Evolutionary conservation across 2,113 vertebrate genomes (phyloP).

Genomic region (Syrmaticus mikado): DNA sequence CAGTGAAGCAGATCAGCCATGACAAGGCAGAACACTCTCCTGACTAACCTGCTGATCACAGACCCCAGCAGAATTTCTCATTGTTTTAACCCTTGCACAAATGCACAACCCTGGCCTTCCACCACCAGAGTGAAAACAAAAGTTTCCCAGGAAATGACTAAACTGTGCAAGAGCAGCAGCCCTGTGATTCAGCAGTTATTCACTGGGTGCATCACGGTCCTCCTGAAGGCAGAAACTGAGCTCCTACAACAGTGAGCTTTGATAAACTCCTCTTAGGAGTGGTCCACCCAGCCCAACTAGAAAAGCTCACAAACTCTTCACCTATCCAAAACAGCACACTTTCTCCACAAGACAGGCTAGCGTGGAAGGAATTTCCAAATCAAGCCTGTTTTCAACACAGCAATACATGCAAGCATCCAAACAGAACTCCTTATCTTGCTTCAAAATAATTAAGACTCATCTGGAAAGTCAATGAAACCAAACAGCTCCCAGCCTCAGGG

Average conservation of each 20-base stretch:
- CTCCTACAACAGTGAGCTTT: accelerated
- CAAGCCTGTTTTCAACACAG: neutral
- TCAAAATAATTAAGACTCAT: accelerated
- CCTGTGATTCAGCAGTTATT: slow-evolving; percentile 37
- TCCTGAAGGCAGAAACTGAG: neutral
- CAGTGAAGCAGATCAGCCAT: neutral
- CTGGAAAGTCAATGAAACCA: neutral
- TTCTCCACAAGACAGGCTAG: neutral
- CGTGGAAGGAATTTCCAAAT: neutral
- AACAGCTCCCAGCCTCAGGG: neutral
- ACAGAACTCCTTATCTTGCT: neutral
- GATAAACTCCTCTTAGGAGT: neutral
- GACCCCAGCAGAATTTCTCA: neutral
- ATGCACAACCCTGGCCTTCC: accelerated
- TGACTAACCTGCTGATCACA: neutral
- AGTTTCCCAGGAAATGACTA: slow-evolving; percentile 47
- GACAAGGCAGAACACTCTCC: neutral
- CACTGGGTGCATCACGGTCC: accelerated
- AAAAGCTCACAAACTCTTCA: neutral
- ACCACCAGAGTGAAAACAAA: neutral
- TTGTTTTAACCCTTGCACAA: neutral
- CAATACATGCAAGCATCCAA: neutral
- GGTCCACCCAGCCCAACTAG: neutral
- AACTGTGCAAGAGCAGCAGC: neutral
- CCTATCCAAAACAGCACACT: neutral